Percentiles rank a stretch among this genome's conserved stretches.
These are phyloP conservation scores for Eupithecia tripunctaria DNA, from an alignment of 2,888 invertebrate species.

Conservation along the genomic window DNA sequence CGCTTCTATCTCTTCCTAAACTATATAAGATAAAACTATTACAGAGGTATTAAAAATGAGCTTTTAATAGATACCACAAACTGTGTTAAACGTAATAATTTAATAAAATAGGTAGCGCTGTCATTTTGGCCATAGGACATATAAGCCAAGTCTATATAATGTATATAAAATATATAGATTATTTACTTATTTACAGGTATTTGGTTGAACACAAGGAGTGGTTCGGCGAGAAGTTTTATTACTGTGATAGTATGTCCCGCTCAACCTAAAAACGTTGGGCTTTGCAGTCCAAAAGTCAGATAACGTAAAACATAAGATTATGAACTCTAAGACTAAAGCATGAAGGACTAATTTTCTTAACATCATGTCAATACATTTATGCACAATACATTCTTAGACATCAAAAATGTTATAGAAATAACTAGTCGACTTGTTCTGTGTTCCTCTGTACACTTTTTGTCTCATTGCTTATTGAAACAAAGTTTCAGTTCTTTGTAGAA, in stretches of 20 bases:
- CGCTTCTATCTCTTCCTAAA: too few relatives aligned
- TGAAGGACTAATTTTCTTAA: not conserved
- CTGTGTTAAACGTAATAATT: too few relatives aligned
- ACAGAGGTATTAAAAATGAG: too few relatives aligned
- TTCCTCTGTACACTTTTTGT: not conserved
- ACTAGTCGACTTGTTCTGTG: not conserved
- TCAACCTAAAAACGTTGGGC: conserved; percentile 46
- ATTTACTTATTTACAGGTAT: conserved; percentile 82
- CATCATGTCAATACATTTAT: not conserved
- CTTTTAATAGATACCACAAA: too few relatives aligned
- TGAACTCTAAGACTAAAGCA: not conserved
- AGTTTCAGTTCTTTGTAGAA: not conserved
- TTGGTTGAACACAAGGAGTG: conserved; percentile 91
- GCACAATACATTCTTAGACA: not conserved
- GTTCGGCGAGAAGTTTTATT: conserved; percentile 91
- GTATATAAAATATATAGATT: too few relatives aligned
- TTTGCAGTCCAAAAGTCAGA: not conserved
- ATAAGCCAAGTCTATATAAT: too few relatives aligned
- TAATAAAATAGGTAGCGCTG: too few relatives aligned
- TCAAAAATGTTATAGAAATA: not conserved
- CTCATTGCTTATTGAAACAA: not conserved
- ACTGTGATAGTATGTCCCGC: conserved; percentile 77
- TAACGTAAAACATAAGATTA: conserved; percentile 3
- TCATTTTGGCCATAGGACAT: too few relatives aligned
- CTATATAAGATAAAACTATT: too few relatives aligned